Evolutionary conservation across 23 tunicate genomes (phyloP).

Genomic region (Styela clava): DNA sequence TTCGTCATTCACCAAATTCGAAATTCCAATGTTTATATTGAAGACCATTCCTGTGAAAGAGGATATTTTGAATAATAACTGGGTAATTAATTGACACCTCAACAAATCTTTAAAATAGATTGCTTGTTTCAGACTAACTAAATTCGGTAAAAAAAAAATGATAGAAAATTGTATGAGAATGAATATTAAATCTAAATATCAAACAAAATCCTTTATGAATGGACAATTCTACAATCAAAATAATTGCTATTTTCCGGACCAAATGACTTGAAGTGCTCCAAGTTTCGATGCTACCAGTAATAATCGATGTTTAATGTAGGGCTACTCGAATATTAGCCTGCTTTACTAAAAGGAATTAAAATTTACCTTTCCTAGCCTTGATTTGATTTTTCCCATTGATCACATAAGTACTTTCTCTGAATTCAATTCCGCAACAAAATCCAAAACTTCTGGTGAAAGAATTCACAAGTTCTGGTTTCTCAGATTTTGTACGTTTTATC

Average conservation of each 20-base stretch:
- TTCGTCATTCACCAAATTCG: conserved; percentile 52
- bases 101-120: too few species aligned
- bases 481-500: conserved; percentile 39
- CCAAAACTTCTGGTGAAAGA: conserved; percentile 88
- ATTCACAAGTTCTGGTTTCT: conserved; percentile 45
- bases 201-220: too few species aligned
- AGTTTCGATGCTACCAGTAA: too few species aligned
- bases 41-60: conserved; percentile 99
- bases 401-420: conserved; percentile 74
- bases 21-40: conserved; percentile 81
- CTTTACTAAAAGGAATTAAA: too few species aligned
- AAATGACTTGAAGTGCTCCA: too few species aligned
- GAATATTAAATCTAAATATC: too few species aligned
- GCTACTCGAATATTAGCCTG: too few species aligned
- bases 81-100: too few species aligned
- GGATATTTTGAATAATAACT: not conserved
- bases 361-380: conserved; percentile 73
- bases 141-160: not conserved
- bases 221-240: not conserved
- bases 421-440: conserved; percentile 93
- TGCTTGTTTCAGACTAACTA: too few species aligned
- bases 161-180: not conserved
- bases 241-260: not conserved
- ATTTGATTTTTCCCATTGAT: conserved; percentile 81
- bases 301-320: too few species aligned